Evolutionary conservation across 2,797 vertebrate species (phyloP).

Genomic region (Xenopus petersii): DNA sequence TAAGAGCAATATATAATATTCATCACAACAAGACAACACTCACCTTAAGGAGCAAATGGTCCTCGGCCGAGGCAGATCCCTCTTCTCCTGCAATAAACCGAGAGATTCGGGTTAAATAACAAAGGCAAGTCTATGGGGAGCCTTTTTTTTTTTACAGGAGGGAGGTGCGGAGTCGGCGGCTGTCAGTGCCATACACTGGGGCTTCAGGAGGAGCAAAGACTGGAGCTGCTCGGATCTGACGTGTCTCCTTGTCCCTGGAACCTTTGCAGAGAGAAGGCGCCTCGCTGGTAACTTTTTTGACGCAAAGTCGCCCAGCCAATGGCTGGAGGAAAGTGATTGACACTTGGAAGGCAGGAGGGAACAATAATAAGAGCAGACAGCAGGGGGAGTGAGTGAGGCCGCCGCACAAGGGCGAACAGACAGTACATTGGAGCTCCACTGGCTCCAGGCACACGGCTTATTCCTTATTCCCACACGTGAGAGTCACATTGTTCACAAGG

Average conservation of each 20-base stretch:
- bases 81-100: constrained; percentile 64
- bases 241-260: constrained; percentile 84
- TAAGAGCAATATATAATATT: too few relatives aligned
- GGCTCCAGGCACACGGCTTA: constrained; percentile 53
- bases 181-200: constrained; percentile 32
- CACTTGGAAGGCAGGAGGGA: constrained; percentile 81
- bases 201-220: constrained; percentile 53
- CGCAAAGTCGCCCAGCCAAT: constrained; percentile 95
- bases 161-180: constrained; percentile 15
- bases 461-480: too few relatives aligned
- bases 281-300: constrained; percentile 91
- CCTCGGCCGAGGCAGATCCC: constrained; percentile 30
- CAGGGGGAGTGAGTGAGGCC: constrained; percentile 73
- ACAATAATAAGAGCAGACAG: constrained; percentile 75
- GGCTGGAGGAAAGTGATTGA: constrained; percentile 85
- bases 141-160: constrained; percentile 50
- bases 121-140: constrained; percentile 50
- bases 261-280: constrained; percentile 85
- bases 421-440: constrained; percentile 62
- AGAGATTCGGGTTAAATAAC: constrained; percentile 63
- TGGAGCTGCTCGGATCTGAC: constrained; percentile 74
- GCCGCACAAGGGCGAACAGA: constrained; percentile 63
- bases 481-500: too few relatives aligned
- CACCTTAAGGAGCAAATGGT: constrained; percentile 39
- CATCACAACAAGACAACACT: neutral